Base-by-base conservation (phyloP, 2,797 vertebrate genomes). In the Pagetopsis macropterus region DNA sequence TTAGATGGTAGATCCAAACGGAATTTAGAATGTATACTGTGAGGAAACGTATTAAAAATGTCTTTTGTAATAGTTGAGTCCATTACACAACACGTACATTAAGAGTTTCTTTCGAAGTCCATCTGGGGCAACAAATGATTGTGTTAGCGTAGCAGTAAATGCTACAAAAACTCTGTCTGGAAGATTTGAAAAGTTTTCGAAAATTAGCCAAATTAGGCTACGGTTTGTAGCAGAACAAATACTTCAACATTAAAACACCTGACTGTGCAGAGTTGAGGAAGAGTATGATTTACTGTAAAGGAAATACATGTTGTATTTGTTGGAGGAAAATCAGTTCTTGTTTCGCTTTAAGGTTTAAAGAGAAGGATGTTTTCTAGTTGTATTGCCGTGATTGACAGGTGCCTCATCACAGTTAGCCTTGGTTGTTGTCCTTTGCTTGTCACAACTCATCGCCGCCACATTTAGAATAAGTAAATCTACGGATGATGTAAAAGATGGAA, bases 161-260 rank as follows among this genome's bases (percentile, higher is more conserved):
- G 16, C 46, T 17, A n/a, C 46, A 6, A 48, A 37, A 37, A 37
- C 33, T 37, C 33, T 6, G 33, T 9, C 11, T 49, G 3, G 19
- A 60, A 27, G 9, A 37, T 19, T 21, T 19, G 5, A 17, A 2
- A 57, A 11, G 7, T 45, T 16, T 61, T 1, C 3, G 8, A 5
- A 44, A 5, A 7, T 60, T 44, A 19, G 8, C 21, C 21, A 59
- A 70, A 51, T 9, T 15, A 62, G 16, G 23, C 23, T 21, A 13
- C 16, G 45, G 40, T 13, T 46, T 14, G 37, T 9, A 23, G 9
- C 6, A 19, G 7, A 41, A 2, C 19, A 60, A 31, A 45, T 41
- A 66, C 23, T 65, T 8, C 50, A 43, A n/a, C 62, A 51, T 50
- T 19, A 7, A 19, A 57, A 64, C 46, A n/a, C n/a, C n/a, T 50